phyloP scores from a whole-genome alignment of 1,140 invertebrate species.

The Zaprionus vittiger region DNA sequence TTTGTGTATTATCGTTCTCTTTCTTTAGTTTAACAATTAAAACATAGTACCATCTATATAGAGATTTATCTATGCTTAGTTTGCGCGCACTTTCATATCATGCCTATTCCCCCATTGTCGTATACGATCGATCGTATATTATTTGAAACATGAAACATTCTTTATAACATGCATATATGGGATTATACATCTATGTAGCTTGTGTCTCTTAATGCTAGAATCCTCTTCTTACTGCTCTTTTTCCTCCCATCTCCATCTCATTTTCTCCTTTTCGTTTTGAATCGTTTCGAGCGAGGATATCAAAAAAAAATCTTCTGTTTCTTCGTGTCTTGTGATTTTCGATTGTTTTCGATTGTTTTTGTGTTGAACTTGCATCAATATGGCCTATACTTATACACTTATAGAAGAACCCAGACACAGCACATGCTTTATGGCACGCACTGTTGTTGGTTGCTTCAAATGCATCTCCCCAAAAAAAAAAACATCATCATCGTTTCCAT shows the following conservation, averaged over 20 bases:
- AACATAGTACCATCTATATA: constrained; percentile 48
- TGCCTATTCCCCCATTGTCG: constrained; percentile 29
- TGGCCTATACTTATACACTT: constrained; percentile 72
- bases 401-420: constrained; percentile 22
- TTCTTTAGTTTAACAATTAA: constrained; percentile 52
- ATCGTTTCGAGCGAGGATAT: neutral
- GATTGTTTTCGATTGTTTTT: constrained; percentile 22
- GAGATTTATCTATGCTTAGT: constrained; percentile 38
- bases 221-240: neutral
- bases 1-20: neutral
- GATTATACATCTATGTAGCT: constrained; percentile 1
- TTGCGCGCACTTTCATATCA: constrained; percentile 43
- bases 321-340: constrained; percentile 33
- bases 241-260: neutral
- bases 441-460: constrained; percentile 22
- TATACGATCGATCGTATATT: constrained; percentile 25
- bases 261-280: neutral
- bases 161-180: constrained; percentile 16
- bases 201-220: constrained; percentile 22
- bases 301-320: constrained; percentile 9
- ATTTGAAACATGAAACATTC: constrained; percentile 18
- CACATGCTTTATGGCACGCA: constrained; percentile 1
- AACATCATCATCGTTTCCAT: constrained; percentile 1
- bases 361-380: constrained; percentile 68
- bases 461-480: constrained; percentile 38